Evolutionary conservation across 2,113 vertebrate genomes (phyloP), one percentile per base, ranked within the genome.

Genomic region (Clarias gariepinus): DNA sequence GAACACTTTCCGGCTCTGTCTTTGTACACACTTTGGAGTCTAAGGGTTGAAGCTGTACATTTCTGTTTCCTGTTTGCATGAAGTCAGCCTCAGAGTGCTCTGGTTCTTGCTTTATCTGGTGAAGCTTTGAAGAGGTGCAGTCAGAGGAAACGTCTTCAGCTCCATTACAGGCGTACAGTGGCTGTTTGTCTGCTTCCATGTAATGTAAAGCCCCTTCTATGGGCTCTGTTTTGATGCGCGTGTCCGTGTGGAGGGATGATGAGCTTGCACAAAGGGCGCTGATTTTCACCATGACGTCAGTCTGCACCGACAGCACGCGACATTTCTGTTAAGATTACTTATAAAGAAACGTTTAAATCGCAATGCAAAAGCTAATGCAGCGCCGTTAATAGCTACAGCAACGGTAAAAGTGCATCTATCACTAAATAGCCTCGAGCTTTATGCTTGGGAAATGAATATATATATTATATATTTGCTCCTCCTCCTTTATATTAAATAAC

Each of bases 41-140:
- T 57, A 41, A 19, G 23, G 68, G 28, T 19, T 64, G 33, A 76
- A 77, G 74, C 28, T 74, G 82, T 4, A 52, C 12, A 30, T 58
- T 71, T 36, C 57, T 41, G 47, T 7, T 13, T 47, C 77, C 60
- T 30, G 52, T 82, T 15, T 64, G 71, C 61, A 79, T 73, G 60
- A 15, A 21, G 23, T 84, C 69, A 25, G 66, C 63, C 18, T 86
- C 85, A 13, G 57, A n/a, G 13, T 89, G 84, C 9, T 25, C 85
- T 30, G 64, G 30, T 47, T 91, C 90, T 21, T 79, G 81, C 18
- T 88, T 90, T 36, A 90, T 84, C 30, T 69, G 68, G 19, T 83
- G n/a, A 9, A 61, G 28, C 19, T 83, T 81, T 60, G 60, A 25
- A 41, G 60, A 60, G 16, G 1, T 6, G 30, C 33, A 18, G 12